Percentiles rank a stretch among this genome's conserved stretches.
phyloP scores from a whole-genome alignment of 2,888 invertebrate species.

The Synanthedon myopaeformis region DNA sequence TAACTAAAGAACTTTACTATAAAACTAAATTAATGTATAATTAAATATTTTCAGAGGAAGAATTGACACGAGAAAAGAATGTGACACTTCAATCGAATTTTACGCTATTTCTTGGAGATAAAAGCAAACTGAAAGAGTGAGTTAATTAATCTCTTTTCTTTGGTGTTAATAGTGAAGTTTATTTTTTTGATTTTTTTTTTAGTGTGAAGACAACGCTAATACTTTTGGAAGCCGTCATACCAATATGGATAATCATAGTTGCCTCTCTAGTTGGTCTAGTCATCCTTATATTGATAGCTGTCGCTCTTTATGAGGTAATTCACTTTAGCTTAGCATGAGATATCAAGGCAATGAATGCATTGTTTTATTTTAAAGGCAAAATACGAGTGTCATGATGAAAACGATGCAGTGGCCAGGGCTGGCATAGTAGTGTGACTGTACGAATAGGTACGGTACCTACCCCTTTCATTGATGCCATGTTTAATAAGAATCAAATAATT shows the following conservation, averaged over 20 bases:
- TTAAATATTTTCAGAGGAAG: neutral
- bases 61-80: neutral
- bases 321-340: too few relatives aligned
- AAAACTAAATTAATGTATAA: too few relatives aligned
- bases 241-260: constrained; percentile 31
- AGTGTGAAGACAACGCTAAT: constrained; percentile 19
- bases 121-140: neutral
- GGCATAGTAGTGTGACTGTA: too few relatives aligned
- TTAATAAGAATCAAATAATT: too few relatives aligned
- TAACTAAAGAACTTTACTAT: too few relatives aligned
- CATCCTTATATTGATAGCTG: constrained; percentile 23
- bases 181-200: constrained; percentile 2
- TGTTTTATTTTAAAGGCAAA: too few relatives aligned
- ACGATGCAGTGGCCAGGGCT: too few relatives aligned
- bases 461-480: too few relatives aligned
- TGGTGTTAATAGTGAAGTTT: neutral
- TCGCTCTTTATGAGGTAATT: constrained; percentile 31
- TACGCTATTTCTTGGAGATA: neutral
- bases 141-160: neutral
- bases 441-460: too few relatives aligned
- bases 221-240: constrained; percentile 11
- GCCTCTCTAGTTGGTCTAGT: constrained; percentile 28
- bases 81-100: neutral
- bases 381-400: too few relatives aligned
- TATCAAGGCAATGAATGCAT: too few relatives aligned